Evolutionary conservation across 2,797 vertebrate genomes (phyloP).

Genomic region (Acipenser ruthenus): DNA sequence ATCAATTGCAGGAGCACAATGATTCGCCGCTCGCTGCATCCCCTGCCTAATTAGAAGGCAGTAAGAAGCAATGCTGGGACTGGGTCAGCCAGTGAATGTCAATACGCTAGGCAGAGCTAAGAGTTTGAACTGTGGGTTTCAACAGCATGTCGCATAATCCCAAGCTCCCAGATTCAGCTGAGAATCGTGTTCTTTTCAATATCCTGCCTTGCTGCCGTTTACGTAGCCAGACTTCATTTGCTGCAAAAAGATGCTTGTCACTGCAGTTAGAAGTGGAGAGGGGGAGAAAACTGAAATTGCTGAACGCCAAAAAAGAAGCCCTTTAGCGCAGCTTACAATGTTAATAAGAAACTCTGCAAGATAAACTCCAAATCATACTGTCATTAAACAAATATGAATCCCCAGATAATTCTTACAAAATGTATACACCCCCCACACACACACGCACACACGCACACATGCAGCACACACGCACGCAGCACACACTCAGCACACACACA

Average conservation of each 20-base stretch:
- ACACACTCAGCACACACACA: too few relatives aligned
- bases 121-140: constrained; percentile 1
- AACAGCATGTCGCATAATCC: constrained; percentile 3
- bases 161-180: constrained; percentile 2
- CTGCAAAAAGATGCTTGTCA: constrained; percentile 15
- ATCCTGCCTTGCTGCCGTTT: constrained; percentile 1
- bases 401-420: not conserved
- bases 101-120: not conserved
- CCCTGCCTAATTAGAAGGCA: constrained; percentile 1
- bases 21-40: not conserved
- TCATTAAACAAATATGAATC: not conserved
- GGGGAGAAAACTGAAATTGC: not conserved
- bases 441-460: too few relatives aligned
- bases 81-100: constrained; percentile 4
- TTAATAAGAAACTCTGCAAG: not conserved
- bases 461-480: too few relatives aligned
- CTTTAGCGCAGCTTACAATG: not conserved
- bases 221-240: constrained; percentile 10
- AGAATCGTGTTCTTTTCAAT: constrained; percentile 9
- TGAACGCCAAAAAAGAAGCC: not conserved
- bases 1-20: not conserved
- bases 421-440: not conserved
- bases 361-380: constrained; percentile 7
- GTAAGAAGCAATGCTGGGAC: constrained; percentile 3
- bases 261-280: constrained; percentile 7